Evolutionary conservation across 2,113 vertebrate genomes (phyloP).

Genomic region (Ptilonorhynchus violaceus): DNA sequence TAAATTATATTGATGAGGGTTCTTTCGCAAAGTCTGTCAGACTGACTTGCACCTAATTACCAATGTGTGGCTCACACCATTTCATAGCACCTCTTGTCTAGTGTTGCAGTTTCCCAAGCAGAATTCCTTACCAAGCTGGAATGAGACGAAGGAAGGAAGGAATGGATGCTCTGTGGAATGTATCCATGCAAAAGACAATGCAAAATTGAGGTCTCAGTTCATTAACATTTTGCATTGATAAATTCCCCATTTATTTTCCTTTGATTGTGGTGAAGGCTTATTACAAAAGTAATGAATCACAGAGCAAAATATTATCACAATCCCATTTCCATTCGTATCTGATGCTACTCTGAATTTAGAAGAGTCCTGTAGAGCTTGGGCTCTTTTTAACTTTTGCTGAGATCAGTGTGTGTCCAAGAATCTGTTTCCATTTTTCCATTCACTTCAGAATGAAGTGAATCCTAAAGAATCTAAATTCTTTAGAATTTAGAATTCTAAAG

Average conservation of each 20-base stretch:
- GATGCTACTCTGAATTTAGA: not conserved
- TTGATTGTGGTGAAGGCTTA: not conserved
- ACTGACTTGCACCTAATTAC: not conserved
- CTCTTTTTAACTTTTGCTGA: not conserved
- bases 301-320: not conserved
- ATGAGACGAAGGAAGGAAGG: not conserved
- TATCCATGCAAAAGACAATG: not conserved
- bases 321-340: not conserved
- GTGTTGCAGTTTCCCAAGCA: not conserved
- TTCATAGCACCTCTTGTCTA: not conserved
- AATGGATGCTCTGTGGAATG: not conserved
- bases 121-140: not conserved
- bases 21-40: not conserved
- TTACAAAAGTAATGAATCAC: not conserved
- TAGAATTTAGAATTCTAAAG: too few species aligned
- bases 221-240: not conserved
- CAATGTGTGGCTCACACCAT: not conserved
- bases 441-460: not conserved
- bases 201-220: not conserved
- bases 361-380: not conserved
- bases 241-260: not conserved
- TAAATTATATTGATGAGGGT: not conserved
- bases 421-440: not conserved
- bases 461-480: too few species aligned
- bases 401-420: not conserved